Conservation (phyloP, 2,797 vertebrate species). For the Limnodromus scolopaceus region DNA sequence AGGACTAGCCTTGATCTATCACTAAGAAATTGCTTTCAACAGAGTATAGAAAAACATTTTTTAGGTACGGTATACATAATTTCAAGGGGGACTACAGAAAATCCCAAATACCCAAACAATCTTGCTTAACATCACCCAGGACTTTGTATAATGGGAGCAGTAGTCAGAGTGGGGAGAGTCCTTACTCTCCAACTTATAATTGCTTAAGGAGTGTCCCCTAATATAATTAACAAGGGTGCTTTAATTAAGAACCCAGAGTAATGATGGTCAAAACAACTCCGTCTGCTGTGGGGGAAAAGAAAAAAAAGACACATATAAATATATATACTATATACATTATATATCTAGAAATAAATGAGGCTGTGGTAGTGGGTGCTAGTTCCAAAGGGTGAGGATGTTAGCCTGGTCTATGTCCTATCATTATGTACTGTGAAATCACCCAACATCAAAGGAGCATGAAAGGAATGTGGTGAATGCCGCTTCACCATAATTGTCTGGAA, state of each 20-base stretch:
- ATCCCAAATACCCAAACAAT: not conserved
- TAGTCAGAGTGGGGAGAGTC: not conserved
- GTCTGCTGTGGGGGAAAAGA: not conserved
- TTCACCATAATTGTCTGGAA: slow-evolving; percentile 65
- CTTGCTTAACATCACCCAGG: not conserved
- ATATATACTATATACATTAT: not conserved
- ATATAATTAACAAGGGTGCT: slow-evolving; percentile 70
- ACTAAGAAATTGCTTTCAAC: not conserved
- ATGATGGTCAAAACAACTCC: slow-evolving; percentile 69
- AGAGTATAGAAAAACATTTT: fast-evolving
- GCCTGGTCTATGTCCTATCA: slow-evolving; percentile 68
- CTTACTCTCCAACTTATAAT: slow-evolving; percentile 30
- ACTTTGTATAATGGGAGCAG: not conserved
- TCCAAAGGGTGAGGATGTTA: slow-evolving; percentile 74
- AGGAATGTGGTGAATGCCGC: slow-evolving; percentile 68
- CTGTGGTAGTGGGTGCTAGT: not conserved
- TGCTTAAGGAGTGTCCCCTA: slow-evolving; percentile 68
- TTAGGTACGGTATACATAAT: fast-evolving
- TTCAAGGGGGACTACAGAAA: not conserved
- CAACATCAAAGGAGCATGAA: slow-evolving; percentile 72
- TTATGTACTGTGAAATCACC: slow-evolving; percentile 67
- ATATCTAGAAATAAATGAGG: not conserved
- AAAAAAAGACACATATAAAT: not conserved
- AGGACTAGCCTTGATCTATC: not conserved
- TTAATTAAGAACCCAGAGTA: slow-evolving; percentile 76